These are phyloP conservation scores for Catagonus wagneri DNA, from an alignment of 2,113 vertebrate genomes.

Conservation along the genomic window DNA sequence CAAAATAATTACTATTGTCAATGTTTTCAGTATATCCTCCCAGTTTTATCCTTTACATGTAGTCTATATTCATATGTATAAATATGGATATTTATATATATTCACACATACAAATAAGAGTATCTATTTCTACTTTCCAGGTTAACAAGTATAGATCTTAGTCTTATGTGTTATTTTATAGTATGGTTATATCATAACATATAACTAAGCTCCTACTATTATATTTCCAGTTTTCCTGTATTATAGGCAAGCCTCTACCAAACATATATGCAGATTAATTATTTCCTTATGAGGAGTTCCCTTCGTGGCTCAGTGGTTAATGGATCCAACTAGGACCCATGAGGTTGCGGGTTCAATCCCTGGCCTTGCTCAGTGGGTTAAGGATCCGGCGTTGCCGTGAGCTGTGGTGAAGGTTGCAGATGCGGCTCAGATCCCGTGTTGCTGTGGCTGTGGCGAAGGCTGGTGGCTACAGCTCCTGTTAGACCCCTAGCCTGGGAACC, in stretches of 20 bases:
- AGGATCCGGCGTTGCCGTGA: no score
- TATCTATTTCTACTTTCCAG: not conserved
- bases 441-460: no score
- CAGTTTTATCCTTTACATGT: not conserved
- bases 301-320: no score
- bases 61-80: not conserved
- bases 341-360: no score
- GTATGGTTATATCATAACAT: not conserved
- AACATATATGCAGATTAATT: not conserved
- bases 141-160: not conserved
- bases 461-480: no score
- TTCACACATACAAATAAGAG: not conserved
- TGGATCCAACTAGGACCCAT: no score
- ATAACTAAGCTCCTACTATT: not conserved
- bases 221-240: not conserved
- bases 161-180: not conserved
- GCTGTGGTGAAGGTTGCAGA: no score
- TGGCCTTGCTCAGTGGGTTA: no score
- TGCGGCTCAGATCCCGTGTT: no score
- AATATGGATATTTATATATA: not conserved
- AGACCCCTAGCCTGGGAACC: no score
- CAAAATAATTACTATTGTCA: not conserved
- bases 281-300: no score
- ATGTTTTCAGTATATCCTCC: not conserved
- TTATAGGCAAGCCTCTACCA: not conserved